Conservation (phyloP, 1,140 invertebrate genomes). For the Drosophila malerkotliana region DNA sequence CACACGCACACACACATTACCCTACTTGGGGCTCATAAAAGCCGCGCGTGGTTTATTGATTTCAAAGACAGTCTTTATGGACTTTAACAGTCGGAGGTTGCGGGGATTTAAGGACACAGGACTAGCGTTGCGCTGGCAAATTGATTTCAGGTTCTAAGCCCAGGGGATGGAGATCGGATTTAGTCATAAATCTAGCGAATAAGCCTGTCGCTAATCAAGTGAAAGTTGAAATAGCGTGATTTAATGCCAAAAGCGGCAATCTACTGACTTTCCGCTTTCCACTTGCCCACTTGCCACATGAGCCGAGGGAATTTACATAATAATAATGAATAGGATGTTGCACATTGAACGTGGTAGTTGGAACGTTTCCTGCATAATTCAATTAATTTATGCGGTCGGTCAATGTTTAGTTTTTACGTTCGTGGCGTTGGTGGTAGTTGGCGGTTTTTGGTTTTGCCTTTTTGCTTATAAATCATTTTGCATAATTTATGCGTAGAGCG, state of each 20-base stretch:
- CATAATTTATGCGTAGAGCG: conserved; percentile 70
- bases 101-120: conserved; percentile 4
- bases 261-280: neutral
- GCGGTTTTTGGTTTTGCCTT: conserved; percentile 54
- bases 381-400: conserved; percentile 79
- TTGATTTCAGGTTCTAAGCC: conserved; percentile 63
- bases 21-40: conserved; percentile 65
- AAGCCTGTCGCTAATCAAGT: conserved; percentile 68
- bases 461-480: conserved; percentile 74
- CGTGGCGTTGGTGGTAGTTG: conserved; percentile 10
- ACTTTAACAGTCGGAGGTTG: conserved; percentile 44
- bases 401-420: conserved; percentile 76
- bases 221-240: conserved; percentile 63
- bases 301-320: conserved; percentile 54
- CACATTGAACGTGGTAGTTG: neutral
- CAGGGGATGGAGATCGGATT: conserved; percentile 3
- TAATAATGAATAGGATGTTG: conserved; percentile 48
- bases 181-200: conserved; percentile 64
- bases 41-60: conserved; percentile 74
- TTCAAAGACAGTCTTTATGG: conserved; percentile 70
- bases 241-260: conserved; percentile 43
- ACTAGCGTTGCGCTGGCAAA: conserved; percentile 36
- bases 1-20: conserved; percentile 1
- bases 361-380: conserved; percentile 65
- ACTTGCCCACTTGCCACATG: conserved; percentile 17